Percentiles rank a stretch among this genome's conserved stretches.
These are phyloP conservation scores for Ceryle rudis DNA, from an alignment of 2,797 vertebrate genomes.

Conservation along the genomic window DNA sequence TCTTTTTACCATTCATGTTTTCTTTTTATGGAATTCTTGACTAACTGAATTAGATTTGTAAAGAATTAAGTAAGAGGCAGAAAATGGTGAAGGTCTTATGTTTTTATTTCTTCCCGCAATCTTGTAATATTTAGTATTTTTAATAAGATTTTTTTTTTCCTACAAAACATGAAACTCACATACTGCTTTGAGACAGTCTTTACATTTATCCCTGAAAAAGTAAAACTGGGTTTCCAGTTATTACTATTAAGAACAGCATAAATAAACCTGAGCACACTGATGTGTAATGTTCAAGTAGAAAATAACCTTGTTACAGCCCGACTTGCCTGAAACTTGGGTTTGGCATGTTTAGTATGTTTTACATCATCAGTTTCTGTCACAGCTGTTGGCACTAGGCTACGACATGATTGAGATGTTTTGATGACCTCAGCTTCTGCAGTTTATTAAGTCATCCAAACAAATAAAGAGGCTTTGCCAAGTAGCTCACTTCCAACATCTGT, in stretches of 20 bases:
- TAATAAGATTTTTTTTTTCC: background rate
- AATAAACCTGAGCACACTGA: conserved; percentile 16
- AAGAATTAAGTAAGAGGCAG: background rate
- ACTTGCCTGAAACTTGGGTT: conserved; percentile 30
- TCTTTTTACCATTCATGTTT: background rate
- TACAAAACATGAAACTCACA: background rate
- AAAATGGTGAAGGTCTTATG: background rate
- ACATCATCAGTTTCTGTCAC: conserved; percentile 59
- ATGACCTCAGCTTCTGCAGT: conserved; percentile 61
- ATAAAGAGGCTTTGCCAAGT: conserved; percentile 42
- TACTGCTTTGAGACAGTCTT: background rate
- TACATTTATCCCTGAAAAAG: conserved; percentile 9
- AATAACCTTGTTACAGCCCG: conserved; percentile 35
- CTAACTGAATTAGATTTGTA: background rate
- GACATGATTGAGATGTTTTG: conserved; percentile 57
- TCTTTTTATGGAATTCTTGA: background rate
- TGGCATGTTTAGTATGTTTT: conserved; percentile 58
- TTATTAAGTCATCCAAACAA: conserved; percentile 63
- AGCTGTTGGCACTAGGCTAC: conserved; percentile 37
- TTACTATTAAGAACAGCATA: conserved; percentile 28
- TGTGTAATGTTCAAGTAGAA: conserved; percentile 21
- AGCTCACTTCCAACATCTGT: background rate
- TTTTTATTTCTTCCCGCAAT: background rate
- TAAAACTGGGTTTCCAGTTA: background rate
- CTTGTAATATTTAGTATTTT: background rate